Base-by-base conservation (phyloP, 2,888 invertebrate species). In the Anaspis maculata region DNA sequence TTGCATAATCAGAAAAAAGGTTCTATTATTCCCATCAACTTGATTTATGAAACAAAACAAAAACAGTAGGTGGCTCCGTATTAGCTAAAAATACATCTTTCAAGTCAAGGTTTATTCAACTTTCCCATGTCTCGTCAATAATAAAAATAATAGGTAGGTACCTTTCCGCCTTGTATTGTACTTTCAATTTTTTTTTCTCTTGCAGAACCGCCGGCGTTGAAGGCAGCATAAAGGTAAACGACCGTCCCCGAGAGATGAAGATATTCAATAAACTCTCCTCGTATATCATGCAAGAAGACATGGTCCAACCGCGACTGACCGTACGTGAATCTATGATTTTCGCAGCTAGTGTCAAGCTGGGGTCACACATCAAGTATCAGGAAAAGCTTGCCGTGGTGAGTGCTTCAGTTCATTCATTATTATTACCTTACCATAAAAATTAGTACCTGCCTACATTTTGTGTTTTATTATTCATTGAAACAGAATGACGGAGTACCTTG, bases 241-340 rank as follows among this genome's bases (percentile, higher is more conserved):
- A 79, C 0, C 72, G 74, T 39, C 67, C 73, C 0, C 67, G 86
- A 2, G 76, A 83, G 46, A 71, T 82, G 68, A 68, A 74, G 23
- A 64, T 74, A 7, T 86, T 83, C 66, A 76, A 83, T 54, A 84
- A 83, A 56, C 70, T 83, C 41, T 78, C 81, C 16, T 77, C 81
- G 30, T 86, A 86, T 68, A 87, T 88, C 46, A 84, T 85, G 82
- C 87, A 88, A 59, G 80, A 82, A 37, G 81, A 82, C 52, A 57
- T 79, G 16, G 61, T 85, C 11, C 77, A 84, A 52, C 80, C 81
- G 0, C 71, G 78, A 45, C 70, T 88, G 4, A 78, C 80, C 0
- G 83, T 86, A 1, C 66, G 69, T 33, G 88, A 87, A 64, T 71
- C 82, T 6, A 82, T 87, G 79, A 68, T 70, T 54, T 73, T 80